Conservation (phyloP, 1,140 invertebrate species). For the Thalassaphorura encarpata region DNA sequence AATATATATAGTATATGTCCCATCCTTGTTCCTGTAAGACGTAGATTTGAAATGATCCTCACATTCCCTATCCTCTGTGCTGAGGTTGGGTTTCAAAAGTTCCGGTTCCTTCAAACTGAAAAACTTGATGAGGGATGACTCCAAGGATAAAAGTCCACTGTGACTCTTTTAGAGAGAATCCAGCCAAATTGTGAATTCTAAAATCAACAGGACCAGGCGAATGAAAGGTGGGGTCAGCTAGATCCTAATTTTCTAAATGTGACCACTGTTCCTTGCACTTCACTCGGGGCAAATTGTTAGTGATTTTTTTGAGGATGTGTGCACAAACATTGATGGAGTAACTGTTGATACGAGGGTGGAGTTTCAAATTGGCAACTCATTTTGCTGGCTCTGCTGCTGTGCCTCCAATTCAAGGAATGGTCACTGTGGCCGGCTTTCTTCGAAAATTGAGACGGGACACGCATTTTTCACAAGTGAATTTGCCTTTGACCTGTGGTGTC, state of each 20-base stretch:
- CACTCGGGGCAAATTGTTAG: not conserved
- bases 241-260: not conserved
- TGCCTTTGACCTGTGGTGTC: not conserved
- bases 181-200: constrained; percentile 1
- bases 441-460: not conserved
- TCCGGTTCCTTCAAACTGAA: constrained; percentile 31
- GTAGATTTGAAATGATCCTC: constrained; percentile 30
- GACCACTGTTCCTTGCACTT: not conserved
- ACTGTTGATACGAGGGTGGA: not conserved
- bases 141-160: not conserved
- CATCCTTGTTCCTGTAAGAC: constrained; percentile 12
- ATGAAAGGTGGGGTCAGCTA: constrained; percentile 4
- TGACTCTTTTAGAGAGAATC: constrained; percentile 1
- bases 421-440: not conserved
- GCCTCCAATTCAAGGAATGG: constrained; percentile 1
- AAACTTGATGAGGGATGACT: constrained; percentile 29
- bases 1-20: constrained; percentile 29
- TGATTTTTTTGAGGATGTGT: not conserved
- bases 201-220: not conserved
- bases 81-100: not conserved
- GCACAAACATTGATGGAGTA: not conserved
- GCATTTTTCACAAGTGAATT: not conserved
- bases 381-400: not conserved
- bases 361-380: not conserved
- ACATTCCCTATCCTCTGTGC: constrained; percentile 18